Base-by-base conservation (phyloP, 2,113 vertebrate genomes). In the Rhineura floridana region DNA sequence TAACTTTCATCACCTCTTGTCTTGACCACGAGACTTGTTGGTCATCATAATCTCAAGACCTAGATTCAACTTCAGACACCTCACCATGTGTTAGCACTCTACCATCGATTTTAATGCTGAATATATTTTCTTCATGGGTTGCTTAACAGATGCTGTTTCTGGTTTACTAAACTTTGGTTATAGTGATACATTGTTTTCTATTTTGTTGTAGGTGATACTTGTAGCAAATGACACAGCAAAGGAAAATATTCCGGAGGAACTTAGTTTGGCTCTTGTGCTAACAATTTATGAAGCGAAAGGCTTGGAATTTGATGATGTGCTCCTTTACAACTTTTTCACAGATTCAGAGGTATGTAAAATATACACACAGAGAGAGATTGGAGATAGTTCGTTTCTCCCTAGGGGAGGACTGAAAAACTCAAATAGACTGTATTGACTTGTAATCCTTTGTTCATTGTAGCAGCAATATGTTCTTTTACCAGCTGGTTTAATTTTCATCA, bases 261-360 rank as follows among this genome's bases (percentile, higher is more conserved):
- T 98, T 82, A 96, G 91, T 89, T 95, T 98, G 89, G 97, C 97
- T 0, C 96, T 98, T 89, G 97, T 97, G 42, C 92, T 98, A 70
- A 98, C 97, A 55, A 88, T 98, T 93, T 98, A 98, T 92, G 97
- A 98, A 94, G 97, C 97, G 50, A 98, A 98, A 86, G 97, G 97
- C 79, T 95, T 98, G 92, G 97, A 98, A 90, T 98, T 98, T 92
- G 97, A 98, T 63, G 97, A 98, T 76, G 97, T 98, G 15, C 97
- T 98, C 21, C 96, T 98, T 84, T 98, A 98, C 88, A 98, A 98
- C 93, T 97, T 98, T 85, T 98, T 98, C 84, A 98, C 97, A 4
- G 97, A 98, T 88, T 98, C 97, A 1, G 97, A 98, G 96, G 97
- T 98, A 96, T 88, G 91, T 85, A 70, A 81, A 88, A 44, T 73